Evolutionary conservation across 2,888 invertebrate genomes (phyloP).

Genomic region (Brachylomia viminalis): DNA sequence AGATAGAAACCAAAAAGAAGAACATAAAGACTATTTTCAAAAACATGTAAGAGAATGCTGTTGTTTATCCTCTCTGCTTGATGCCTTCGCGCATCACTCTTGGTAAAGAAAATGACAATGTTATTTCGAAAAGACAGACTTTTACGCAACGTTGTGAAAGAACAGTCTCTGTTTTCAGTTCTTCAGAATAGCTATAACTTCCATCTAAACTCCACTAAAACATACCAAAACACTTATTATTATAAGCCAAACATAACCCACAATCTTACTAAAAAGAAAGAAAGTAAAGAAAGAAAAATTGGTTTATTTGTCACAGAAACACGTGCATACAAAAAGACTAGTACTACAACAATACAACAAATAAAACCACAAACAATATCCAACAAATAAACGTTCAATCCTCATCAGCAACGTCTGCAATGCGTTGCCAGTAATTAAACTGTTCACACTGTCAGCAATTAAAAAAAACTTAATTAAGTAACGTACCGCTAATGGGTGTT

Average conservation of each 20-base stretch:
- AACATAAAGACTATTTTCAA: background rate
- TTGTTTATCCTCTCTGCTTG: no score
- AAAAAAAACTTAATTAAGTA: conserved; percentile 67
- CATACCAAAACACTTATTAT: background rate
- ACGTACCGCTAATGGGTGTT: conserved; percentile 29
- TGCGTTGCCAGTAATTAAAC: conserved; percentile 69
- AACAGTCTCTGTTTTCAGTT: no score
- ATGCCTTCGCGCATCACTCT: no score
- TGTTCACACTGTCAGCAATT: conserved; percentile 58
- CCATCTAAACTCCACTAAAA: background rate
- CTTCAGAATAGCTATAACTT: background rate
- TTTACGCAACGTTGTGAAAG: no score
- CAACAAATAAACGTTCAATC: conserved; percentile 26
- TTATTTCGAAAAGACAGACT: no score
- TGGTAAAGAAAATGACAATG: no score
- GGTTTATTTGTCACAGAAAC: no score
- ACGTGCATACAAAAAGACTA: no score
- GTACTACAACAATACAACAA: background rate
- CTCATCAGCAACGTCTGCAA: conserved; percentile 34
- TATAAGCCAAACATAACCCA: background rate
- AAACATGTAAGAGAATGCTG: background rate
- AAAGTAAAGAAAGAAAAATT: no score
- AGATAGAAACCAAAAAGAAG: background rate
- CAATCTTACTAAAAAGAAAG: background rate
- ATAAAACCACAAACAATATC: background rate